These are phyloP conservation scores for Syndactyla subalaris DNA, from an alignment of 2,797 vertebrate species.

Conservation along the genomic window DNA sequence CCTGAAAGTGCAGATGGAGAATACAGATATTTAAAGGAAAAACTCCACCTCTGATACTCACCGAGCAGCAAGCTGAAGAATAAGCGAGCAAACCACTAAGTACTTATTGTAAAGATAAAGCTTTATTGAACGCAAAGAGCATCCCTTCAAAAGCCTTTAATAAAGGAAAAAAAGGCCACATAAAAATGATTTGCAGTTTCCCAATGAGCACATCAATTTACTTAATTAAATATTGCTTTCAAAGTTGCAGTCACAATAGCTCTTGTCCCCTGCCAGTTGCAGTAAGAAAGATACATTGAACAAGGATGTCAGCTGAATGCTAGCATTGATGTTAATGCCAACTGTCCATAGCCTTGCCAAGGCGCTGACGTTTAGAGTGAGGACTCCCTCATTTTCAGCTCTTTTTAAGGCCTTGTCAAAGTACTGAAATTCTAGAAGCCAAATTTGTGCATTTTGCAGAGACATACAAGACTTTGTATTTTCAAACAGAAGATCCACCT, in stretches of 20 bases:
- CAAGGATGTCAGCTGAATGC: slow-evolving; percentile 58
- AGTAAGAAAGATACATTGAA: slow-evolving; percentile 63
- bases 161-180: neutral
- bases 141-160: neutral
- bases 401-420: slow-evolving; percentile 43
- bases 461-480: neutral
- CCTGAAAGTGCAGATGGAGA: neutral
- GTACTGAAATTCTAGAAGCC: neutral
- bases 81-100: neutral
- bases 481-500: neutral
- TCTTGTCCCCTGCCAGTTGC: slow-evolving; percentile 50
- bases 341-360: slow-evolving; percentile 16
- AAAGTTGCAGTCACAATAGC: slow-evolving; percentile 60
- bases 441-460: neutral
- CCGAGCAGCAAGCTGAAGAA: neutral
- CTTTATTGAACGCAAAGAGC: slow-evolving; percentile 1
- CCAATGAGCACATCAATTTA: slow-evolving; percentile 31
- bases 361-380: neutral
- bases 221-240: slow-evolving; percentile 66
- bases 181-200: slow-evolving; percentile 28
- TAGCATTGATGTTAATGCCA: slow-evolving; percentile 59
- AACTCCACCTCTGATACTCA: neutral
- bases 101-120: neutral
- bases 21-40: neutral
- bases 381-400: slow-evolving; percentile 37